phyloP scores from a whole-genome alignment of 2,113 vertebrate genomes.

The Lampris megalopsis region DNA sequence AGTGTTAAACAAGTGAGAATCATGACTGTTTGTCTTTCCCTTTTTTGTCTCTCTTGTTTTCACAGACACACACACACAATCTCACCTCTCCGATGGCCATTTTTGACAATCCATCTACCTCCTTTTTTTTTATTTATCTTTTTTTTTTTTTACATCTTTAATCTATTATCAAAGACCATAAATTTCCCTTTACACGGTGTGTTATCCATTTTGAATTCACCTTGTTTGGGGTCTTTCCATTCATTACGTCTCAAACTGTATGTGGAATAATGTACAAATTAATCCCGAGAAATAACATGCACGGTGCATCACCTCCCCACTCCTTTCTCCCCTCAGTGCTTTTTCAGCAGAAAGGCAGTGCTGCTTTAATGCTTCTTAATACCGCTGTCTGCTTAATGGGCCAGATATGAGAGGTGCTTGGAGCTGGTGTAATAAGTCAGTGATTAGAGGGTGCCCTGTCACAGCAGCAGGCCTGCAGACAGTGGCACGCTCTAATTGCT shows the following conservation, averaged over 20 bases:
- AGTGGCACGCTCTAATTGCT: constrained; percentile 85
- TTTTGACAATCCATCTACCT: not conserved
- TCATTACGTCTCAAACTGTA: constrained; percentile 19
- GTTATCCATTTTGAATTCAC: constrained; percentile 27
- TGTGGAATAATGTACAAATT: constrained; percentile 35
- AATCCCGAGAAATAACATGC: constrained; percentile 55
- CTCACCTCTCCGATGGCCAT: constrained; percentile 43
- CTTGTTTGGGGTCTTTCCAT: constrained; percentile 38
- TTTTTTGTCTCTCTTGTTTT: constrained; percentile 33
- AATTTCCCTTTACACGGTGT: constrained; percentile 42
- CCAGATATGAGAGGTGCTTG: constrained; percentile 87
- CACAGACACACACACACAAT: constrained; percentile 28
- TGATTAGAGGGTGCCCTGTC: constrained; percentile 88
- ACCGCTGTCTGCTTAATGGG: constrained; percentile 86
- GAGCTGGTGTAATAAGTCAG: constrained; percentile 84
- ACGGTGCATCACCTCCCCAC: constrained; percentile 34
- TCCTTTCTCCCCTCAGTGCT: constrained; percentile 51
- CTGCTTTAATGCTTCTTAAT: constrained; percentile 77
- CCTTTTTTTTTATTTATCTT: not conserved
- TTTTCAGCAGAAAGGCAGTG: constrained; percentile 53
- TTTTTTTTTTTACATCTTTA: not conserved
- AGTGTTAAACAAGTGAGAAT: constrained; percentile 15
- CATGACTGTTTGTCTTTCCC: constrained; percentile 19
- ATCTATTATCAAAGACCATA: not conserved
- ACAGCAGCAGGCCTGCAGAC: constrained; percentile 86